Percentiles rank a stretch among this genome's conserved stretches.
phyloP scores from a whole-genome alignment of 2,888 invertebrate species.

The Cordylochernes scorpioides region DNA sequence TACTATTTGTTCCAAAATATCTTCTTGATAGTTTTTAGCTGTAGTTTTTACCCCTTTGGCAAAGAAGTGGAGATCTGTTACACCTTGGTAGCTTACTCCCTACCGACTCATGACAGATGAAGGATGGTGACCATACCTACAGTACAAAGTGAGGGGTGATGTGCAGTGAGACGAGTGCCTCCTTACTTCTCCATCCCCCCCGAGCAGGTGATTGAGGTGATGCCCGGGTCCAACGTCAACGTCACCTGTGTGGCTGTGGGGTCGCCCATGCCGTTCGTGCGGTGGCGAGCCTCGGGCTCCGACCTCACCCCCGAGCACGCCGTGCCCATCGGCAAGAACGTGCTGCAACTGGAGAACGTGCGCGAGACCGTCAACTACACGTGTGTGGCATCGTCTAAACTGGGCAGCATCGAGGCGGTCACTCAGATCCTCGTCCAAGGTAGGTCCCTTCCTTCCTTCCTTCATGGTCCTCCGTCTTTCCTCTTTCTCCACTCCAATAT shows the following conservation, averaged over 20 bases:
- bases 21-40: too few species aligned
- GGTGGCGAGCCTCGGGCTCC: conserved; percentile 26
- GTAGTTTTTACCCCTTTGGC: too few species aligned
- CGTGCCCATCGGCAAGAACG: conserved; percentile 38
- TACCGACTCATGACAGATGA: too few species aligned
- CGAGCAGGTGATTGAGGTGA: conserved; percentile 55
- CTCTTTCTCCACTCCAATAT: too few species aligned
- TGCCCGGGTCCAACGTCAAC: conserved; percentile 66
- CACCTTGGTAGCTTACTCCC: too few species aligned
- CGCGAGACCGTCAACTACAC: conserved; percentile 84
- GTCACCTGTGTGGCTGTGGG: conserved; percentile 90
- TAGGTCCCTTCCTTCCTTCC: conserved; percentile 28
- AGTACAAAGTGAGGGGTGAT: too few species aligned
- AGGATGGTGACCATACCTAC: too few species aligned
- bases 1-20: too few species aligned
- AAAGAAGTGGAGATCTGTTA: too few species aligned
- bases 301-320: conserved; percentile 52
- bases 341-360: conserved; percentile 56
- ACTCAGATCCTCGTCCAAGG: conserved; percentile 86
- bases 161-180: conserved; percentile 65
- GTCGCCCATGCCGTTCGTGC: conserved; percentile 90
- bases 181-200: conserved; percentile 86
- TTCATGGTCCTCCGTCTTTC: too few species aligned
- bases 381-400: conserved; percentile 75
- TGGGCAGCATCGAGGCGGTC: conserved; percentile 64